Base-by-base conservation (phyloP, 2,797 vertebrate species). In the Pteronotus mesoamericanus region DNA sequence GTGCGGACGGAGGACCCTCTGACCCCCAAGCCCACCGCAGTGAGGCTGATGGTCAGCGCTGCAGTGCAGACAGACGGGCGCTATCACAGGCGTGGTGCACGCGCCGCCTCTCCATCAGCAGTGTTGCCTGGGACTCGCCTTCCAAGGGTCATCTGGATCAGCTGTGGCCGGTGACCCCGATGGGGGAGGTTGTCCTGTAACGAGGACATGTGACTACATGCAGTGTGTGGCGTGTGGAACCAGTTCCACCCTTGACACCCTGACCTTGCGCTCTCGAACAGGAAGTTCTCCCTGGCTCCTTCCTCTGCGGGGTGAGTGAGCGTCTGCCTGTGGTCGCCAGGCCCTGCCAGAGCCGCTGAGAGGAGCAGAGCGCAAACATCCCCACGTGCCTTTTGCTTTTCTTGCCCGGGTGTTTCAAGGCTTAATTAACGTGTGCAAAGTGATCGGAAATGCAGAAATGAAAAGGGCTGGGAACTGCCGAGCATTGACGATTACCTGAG, bases 371-470 rank as follows among this genome's bases (percentile, higher is more conserved):
- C 3, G n/a, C 82, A 75, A 92, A 75, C 51, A 55, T 84, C 57
- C 83, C 87, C n/a, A 18, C 8, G 59, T 2, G 55, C 93, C 91
- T 80, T 71, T 91, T 77, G 69, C 93, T 95, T 87, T 96, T 42
- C 92, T 97, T 92, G 72, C 59, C 88, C 61, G 93, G 90, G 94
- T 88, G 79, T 95, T 92, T 85, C 89, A 83, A 94, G 77, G 84
- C 93, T 97, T 95, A 94, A 95, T 97, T 95, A 96, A 95, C 7
- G 29, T 19, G 39, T 94, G 94, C 88, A 97, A 97, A 97, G 95
- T 93, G 96, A 97, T 97, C 97, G 97, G 97, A 97, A 95, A 96
- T 24, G 78, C 69, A 10, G 90, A 77, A 88, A 77, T 94, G 77
- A 80, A 91, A 93, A 66, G 91, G 84, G 86, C 90, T n/a, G 21